A percentile compares a stretch with the other conserved stretches of the same genome.
phyloP scores from a whole-genome alignment of 2,888 invertebrate genomes.

The Andrena trimmerana region DNA sequence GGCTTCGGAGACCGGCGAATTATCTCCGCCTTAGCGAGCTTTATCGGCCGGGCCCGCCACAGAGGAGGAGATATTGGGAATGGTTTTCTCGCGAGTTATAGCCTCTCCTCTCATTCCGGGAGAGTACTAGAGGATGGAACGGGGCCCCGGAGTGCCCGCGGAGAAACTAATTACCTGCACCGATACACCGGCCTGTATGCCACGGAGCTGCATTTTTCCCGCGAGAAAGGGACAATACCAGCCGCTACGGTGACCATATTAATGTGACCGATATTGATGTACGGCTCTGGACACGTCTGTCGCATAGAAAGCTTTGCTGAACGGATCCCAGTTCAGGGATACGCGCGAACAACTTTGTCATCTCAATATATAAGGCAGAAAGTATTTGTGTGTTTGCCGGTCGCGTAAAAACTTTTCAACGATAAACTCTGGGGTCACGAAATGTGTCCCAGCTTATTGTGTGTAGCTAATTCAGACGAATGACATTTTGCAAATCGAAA shows the following conservation, averaged over 20 bases:
- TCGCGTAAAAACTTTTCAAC: no score
- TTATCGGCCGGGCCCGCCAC: slow-evolving; percentile 40
- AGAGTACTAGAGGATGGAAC: slow-evolving; percentile 7
- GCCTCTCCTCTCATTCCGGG: slow-evolving; percentile 12
- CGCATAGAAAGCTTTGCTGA: background rate
- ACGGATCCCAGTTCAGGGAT: no score
- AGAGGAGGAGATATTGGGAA: slow-evolving; percentile 38
- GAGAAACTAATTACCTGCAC: slow-evolving; percentile 28
- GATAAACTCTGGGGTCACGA: no score
- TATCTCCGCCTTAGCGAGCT: slow-evolving; percentile 55
- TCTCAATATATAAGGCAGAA: no score
- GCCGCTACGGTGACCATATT: no score
- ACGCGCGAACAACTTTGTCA: no score
- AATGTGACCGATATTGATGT: no score
- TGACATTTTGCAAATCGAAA: no score
- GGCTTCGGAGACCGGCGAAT: slow-evolving; percentile 40
- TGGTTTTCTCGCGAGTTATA: slow-evolving; percentile 57
- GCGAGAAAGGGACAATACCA: background rate
- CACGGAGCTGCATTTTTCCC: slow-evolving; percentile 2
- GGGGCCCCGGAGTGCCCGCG: slow-evolving; percentile 11
- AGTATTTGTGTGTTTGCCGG: no score
- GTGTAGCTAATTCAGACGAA: no score
- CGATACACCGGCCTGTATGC: slow-evolving; percentile 10
- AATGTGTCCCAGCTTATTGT: no score
- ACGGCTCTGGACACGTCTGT: background rate